A percentile compares a stretch with the other conserved stretches of the same genome.
These are phyloP conservation scores for Pandemis heparana DNA, from an alignment of 2,888 invertebrate genomes.

Conservation along the genomic window DNA sequence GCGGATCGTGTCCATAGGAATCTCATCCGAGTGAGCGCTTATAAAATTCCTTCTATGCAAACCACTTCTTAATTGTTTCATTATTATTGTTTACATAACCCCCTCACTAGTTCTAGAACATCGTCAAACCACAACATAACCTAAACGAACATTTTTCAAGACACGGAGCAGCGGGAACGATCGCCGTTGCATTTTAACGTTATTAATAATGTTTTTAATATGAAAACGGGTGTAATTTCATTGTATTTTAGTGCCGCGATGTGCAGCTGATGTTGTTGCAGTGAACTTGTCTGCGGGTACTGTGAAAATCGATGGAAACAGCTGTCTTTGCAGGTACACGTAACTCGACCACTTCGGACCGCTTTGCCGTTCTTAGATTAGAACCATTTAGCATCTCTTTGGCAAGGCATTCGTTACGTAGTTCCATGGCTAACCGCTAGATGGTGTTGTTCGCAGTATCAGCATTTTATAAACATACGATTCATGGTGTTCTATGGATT, in stretches of 20 bases:
- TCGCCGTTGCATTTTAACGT: background rate
- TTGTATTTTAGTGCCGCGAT: constrained; percentile 52
- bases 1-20: constrained; percentile 71
- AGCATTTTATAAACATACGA: background rate
- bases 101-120: constrained; percentile 45
- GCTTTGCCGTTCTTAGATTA: background rate
- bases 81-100: constrained; percentile 50
- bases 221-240: constrained; percentile 45
- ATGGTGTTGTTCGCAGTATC: background rate
- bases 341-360: constrained; percentile 20
- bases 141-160: constrained; percentile 44
- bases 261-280: constrained; percentile 61
- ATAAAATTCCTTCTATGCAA: constrained; percentile 73
- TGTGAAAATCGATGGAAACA: constrained; percentile 76
- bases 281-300: constrained; percentile 69
- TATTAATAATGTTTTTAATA: constrained; percentile 2
- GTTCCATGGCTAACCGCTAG: background rate
- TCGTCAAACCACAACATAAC: constrained; percentile 61
- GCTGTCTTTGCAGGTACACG: constrained; percentile 60
- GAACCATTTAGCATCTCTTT: background rate
- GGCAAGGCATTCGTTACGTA: background rate
- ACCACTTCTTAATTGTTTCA: constrained; percentile 65
- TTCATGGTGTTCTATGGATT: background rate
- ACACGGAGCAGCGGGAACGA: background rate
- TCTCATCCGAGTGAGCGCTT: constrained; percentile 66